phyloP scores from a whole-genome alignment of 2,797 vertebrate species.

The Vespertilio murinus region DNA sequence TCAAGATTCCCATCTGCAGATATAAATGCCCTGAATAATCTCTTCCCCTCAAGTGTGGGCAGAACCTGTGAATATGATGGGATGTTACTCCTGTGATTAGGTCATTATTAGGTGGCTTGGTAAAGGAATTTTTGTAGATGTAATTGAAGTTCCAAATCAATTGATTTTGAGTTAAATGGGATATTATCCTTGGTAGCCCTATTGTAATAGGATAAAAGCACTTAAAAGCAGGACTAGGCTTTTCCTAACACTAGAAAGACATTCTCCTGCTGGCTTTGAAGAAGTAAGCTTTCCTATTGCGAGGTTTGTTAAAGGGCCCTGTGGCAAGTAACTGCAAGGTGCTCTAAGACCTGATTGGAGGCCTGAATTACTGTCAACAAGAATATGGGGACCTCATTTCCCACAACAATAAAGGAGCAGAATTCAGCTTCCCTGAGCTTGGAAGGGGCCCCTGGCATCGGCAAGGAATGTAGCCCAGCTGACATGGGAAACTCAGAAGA shows the following conservation, averaged over 20 bases:
- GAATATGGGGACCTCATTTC: not conserved
- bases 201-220: not conserved
- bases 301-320: not conserved
- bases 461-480: not conserved
- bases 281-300: not conserved
- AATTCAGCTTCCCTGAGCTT: not conserved
- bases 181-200: not conserved
- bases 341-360: not conserved
- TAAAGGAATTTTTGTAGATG: not conserved
- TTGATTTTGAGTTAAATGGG: not conserved
- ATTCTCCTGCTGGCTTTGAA: not conserved
- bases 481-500: not conserved
- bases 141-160: not conserved
- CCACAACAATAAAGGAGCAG: not conserved
- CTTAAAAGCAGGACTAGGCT: not conserved
- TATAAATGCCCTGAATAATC: not conserved
- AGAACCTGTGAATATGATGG: not conserved
- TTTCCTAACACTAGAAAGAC: not conserved
- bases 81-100: not conserved
- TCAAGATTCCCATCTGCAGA: not conserved
- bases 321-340: not conserved
- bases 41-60: not conserved
- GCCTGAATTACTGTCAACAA: not conserved
- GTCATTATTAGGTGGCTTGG: not conserved
- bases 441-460: not conserved